Evolutionary conservation across 1,140 invertebrate genomes (phyloP), one percentile per base, ranked within the genome.

Genomic region (Papilio polyxenes): DNA sequence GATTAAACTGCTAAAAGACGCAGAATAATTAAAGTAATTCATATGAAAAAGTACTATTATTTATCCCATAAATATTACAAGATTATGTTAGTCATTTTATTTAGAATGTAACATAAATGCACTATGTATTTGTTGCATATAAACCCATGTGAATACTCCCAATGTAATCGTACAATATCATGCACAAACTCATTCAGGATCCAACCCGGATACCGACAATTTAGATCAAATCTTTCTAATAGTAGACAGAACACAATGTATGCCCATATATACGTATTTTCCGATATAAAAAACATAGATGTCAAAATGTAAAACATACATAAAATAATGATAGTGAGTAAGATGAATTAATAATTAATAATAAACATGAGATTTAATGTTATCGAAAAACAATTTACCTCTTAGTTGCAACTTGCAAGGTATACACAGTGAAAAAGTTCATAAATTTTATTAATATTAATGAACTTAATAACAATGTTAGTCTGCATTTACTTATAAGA

Each of bases 201-300:
- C 37, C 78, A 40, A 75, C 40, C 84, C 87, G 87, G 87, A 88
- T 87, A 87, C 82, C 80, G 82, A 80, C 78, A 82, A 85, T 88
- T 88, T 87, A 87, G 82, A 82, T 83, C 83, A 81, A 83, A 86
- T 87, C 76, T 82, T 82, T 82, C 56, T 56, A 56, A 65, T 75
- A 69, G n/a, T 81, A 76, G 49, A 76, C 37, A 56, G 13, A 62
- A 40, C 59, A 40, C 75, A 75, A 62, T 59, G 75, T 62, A 78
- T 72, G 49, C 48, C 59, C 11, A 56, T 31, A 81, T 49, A 75
- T 23, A 44, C 15, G 31, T 44, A 37, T 48, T 20, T 44, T 23
- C 3, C 44, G 1, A 75, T 15, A n/a, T 75, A 74, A 75, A 49
- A 40, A 37, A 6, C 31, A 72, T 72, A 37, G 11, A 40, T 72